These are phyloP conservation scores for Leiothrix lutea DNA, from an alignment of 2,113 vertebrate species.

Conservation along the genomic window DNA sequence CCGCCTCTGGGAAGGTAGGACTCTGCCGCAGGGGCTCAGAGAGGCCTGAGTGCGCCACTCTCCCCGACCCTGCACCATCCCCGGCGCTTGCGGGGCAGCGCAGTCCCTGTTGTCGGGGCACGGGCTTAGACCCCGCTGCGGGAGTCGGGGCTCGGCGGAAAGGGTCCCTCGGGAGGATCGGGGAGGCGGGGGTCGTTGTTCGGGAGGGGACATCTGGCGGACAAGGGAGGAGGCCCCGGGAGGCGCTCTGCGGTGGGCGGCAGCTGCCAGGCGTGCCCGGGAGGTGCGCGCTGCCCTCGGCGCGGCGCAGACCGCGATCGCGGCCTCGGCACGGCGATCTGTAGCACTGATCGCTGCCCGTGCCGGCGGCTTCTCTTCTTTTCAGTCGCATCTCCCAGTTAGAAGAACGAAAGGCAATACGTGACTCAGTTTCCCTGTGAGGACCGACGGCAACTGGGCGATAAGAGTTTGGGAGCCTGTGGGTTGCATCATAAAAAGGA, in stretches of 20 bases:
- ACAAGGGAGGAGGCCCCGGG: neutral
- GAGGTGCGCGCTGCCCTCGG: neutral
- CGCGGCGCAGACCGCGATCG: neutral
- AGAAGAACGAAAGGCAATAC: neutral
- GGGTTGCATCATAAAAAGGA: neutral
- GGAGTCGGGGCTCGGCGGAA: neutral
- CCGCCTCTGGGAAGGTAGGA: slow-evolving; percentile 56
- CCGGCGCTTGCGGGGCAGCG: neutral
- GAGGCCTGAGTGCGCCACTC: neutral
- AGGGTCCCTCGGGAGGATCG: neutral
- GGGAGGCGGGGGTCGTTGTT: neutral
- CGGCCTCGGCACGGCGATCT: neutral
- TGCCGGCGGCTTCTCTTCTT: neutral
- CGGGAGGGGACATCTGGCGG: neutral
- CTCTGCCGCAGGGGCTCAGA: neutral
- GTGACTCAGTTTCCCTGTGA: neutral
- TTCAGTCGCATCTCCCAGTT: neutral
- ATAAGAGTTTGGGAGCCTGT: neutral
- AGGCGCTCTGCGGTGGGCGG: neutral
- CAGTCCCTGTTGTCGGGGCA: neutral
- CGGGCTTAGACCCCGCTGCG: neutral
- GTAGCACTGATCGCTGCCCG: neutral
- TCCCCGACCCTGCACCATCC: neutral
- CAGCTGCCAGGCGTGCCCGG: neutral
- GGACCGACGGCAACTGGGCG: neutral